A percentile compares a stretch with the other conserved stretches of the same genome.
Conservation (phyloP, 2,113 vertebrate species). For the Chinchilla lanigera region DNA sequence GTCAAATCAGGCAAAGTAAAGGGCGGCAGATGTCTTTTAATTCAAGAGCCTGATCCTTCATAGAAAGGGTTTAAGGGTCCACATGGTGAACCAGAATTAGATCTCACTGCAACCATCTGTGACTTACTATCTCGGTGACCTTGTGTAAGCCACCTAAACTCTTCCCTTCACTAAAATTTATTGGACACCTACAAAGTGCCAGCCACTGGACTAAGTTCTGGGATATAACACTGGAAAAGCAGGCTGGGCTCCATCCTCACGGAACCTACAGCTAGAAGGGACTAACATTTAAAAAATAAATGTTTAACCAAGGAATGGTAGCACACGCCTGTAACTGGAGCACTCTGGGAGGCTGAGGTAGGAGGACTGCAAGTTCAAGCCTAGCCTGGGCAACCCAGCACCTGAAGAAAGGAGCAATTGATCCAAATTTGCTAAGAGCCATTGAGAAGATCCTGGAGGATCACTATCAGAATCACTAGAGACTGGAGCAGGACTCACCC, state of each 20-base stretch:
- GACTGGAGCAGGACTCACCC: neutral
- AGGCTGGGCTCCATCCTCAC: neutral
- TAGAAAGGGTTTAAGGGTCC: neutral
- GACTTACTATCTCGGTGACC: neutral
- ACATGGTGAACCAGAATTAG: neutral
- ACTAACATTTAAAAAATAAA: neutral
- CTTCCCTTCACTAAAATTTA: slow-evolving; percentile 1
- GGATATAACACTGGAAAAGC: slow-evolving; percentile 26
- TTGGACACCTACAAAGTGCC: neutral
- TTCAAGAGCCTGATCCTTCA: neutral
- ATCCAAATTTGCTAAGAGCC: neutral
- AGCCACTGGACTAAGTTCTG: neutral
- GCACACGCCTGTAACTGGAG: neutral
- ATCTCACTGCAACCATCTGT: neutral
- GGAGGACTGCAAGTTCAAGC: neutral
- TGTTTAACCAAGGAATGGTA: neutral
- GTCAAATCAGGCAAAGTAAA: neutral
- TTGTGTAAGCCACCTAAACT: neutral
- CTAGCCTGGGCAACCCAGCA: neutral
- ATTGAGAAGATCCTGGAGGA: neutral
- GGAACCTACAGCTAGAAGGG: neutral
- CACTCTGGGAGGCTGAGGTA: neutral
- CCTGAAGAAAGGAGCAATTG: neutral
- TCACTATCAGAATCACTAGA: neutral
- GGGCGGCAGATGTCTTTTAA: neutral